Percentiles rank a stretch among this genome's conserved stretches.
phyloP scores from a whole-genome alignment of 2,797 vertebrate species.

The Gymnocypris eckloni region DNA sequence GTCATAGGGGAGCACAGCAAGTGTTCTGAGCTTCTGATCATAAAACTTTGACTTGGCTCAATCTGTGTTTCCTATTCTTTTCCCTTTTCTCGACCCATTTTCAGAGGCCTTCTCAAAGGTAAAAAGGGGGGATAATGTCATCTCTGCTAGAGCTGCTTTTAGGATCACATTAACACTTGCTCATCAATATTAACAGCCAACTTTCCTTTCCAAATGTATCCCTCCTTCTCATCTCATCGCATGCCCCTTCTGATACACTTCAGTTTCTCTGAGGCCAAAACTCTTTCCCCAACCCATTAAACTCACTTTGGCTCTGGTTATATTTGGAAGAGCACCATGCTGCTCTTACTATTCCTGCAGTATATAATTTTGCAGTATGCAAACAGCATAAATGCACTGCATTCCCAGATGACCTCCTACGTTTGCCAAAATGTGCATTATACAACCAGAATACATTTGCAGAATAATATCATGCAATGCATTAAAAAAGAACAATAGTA shows the following conservation, averaged over 20 bases:
- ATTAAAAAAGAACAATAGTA: background rate
- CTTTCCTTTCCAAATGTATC: constrained; percentile 60
- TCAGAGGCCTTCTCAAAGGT: constrained; percentile 45
- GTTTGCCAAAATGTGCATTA: constrained; percentile 14
- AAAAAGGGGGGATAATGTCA: constrained; percentile 25
- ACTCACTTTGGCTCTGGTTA: constrained; percentile 13
- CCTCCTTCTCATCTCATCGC: constrained; percentile 61
- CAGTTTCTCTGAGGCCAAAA: constrained; percentile 46
- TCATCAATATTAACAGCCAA: constrained; percentile 63
- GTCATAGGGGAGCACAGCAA: constrained; percentile 53
- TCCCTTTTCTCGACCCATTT: constrained; percentile 36
- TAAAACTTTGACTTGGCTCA: constrained; percentile 52
- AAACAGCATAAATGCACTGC: background rate
- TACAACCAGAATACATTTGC: background rate
- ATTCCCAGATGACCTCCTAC: background rate
- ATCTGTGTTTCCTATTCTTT: constrained; percentile 40
- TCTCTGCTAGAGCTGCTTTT: constrained; percentile 43
- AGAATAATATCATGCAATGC: background rate
- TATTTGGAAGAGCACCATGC: constrained; percentile 1
- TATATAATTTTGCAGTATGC: constrained; percentile 13
- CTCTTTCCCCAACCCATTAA: constrained; percentile 10
- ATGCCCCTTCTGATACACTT: constrained; percentile 47
- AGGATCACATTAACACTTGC: constrained; percentile 60
- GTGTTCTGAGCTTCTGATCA: constrained; percentile 64
- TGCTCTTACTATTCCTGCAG: background rate